phyloP scores from a whole-genome alignment of 2,113 vertebrate species.

The Podarcis raffonei region DNA sequence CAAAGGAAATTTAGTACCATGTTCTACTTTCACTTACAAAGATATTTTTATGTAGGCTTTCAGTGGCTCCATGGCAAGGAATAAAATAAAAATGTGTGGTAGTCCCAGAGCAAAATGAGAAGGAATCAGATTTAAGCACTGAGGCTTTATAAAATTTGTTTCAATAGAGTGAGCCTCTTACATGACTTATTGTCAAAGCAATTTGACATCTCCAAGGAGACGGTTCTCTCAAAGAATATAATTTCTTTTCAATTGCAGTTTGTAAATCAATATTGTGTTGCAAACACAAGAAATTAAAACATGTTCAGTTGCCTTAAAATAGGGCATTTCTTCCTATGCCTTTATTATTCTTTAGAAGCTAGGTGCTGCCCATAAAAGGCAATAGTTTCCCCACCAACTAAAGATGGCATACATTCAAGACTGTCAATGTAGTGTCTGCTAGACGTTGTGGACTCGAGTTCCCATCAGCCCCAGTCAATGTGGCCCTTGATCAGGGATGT shows the following conservation, averaged over 20 bases:
- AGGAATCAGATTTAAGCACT: constrained; percentile 42
- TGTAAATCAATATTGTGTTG: constrained; percentile 21
- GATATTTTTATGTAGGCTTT: constrained; percentile 62
- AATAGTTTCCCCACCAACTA: neutral
- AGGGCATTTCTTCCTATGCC: neutral
- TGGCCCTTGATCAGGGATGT: too few relatives aligned
- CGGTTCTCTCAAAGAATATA: constrained; percentile 28
- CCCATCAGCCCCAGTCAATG: too few relatives aligned
- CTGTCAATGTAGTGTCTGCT: too few relatives aligned
- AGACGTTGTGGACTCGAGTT: too few relatives aligned
- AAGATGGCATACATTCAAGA: too few relatives aligned
- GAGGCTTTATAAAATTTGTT: constrained; percentile 34
- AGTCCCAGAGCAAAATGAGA: constrained; percentile 40
- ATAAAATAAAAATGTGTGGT: constrained; percentile 5
- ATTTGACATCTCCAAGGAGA: constrained; percentile 24
- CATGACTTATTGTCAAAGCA: constrained; percentile 38
- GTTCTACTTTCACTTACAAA: constrained; percentile 58
- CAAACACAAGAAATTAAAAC: constrained; percentile 24
- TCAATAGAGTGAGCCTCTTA: constrained; percentile 15
- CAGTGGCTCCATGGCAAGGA: constrained; percentile 32
- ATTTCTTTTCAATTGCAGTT: neutral
- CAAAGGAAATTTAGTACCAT: constrained; percentile 66
- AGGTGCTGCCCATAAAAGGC: neutral
- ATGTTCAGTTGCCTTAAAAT: constrained; percentile 28
- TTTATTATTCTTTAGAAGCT: neutral